A percentile compares a stretch with the other conserved stretches of the same genome.
Evolutionary conservation across 2,797 vertebrate species (phyloP).

Genomic region (Dipus sagitta): DNA sequence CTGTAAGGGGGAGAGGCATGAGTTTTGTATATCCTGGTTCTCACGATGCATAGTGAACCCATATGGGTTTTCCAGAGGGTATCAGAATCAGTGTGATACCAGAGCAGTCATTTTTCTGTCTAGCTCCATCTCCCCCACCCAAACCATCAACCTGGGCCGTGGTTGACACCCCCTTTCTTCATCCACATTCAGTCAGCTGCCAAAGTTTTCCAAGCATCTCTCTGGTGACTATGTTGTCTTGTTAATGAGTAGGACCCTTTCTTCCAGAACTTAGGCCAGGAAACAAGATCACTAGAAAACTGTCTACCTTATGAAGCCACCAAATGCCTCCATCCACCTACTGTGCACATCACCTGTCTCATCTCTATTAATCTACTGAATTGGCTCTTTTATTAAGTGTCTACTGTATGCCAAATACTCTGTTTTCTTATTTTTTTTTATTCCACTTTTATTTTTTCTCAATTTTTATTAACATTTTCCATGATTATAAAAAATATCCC

Average conservation of each 20-base stretch:
- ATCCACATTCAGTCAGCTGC: neutral
- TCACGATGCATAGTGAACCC: neutral
- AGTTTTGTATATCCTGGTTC: neutral
- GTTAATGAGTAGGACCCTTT: neutral
- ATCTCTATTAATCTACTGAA: neutral
- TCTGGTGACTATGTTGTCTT: neutral
- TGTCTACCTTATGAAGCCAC: neutral
- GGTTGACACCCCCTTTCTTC: too few species aligned
- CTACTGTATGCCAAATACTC: neutral
- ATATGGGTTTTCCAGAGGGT: conserved; percentile 35
- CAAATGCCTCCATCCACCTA: neutral
- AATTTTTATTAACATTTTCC: too few species aligned
- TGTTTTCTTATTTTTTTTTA: too few species aligned
- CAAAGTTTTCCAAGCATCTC: neutral
- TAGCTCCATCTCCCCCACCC: neutral
- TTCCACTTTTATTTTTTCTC: too few species aligned
- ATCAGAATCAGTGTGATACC: neutral
- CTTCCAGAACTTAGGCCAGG: neutral
- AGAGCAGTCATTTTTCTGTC: neutral
- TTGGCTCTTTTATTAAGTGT: neutral
- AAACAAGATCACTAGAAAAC: too few species aligned
- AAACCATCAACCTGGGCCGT: neutral
- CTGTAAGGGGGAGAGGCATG: neutral
- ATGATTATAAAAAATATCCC: too few species aligned
- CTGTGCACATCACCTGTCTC: neutral